These are phyloP conservation scores for Coranthus polyacanthus DNA, from an alignment of 2,797 vertebrate genomes.

Conservation along the genomic window DNA sequence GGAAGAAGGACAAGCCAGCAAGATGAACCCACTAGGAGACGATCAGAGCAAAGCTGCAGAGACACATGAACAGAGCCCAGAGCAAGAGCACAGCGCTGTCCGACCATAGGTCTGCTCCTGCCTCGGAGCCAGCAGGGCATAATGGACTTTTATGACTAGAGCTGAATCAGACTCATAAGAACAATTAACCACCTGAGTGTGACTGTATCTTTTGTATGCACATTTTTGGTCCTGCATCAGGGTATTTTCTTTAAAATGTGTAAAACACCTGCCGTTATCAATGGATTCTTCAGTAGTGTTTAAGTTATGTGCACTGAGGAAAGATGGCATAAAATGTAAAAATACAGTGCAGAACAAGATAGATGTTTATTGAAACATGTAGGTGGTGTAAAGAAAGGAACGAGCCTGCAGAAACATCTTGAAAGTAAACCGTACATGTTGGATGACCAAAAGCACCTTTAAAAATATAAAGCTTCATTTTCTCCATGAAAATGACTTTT, in stretches of 20 bases:
- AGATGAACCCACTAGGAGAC: constrained; percentile 29
- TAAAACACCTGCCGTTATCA: constrained; percentile 1
- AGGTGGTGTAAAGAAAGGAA: background rate
- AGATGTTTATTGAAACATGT: background rate
- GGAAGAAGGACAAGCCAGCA: constrained; percentile 34
- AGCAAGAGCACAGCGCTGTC: constrained; percentile 34
- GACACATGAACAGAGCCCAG: constrained; percentile 40
- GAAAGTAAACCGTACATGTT: background rate
- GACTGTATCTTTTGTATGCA: constrained; percentile 21
- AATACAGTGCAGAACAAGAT: background rate
- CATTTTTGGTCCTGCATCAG: constrained; percentile 56
- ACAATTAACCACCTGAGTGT: constrained; percentile 31
- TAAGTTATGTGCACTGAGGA: background rate
- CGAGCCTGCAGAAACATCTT: background rate
- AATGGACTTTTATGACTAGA: constrained; percentile 36
- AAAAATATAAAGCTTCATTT: no score
- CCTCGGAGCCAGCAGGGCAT: constrained; percentile 16
- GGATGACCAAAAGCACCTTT: background rate
- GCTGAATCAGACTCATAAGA: constrained; percentile 10
- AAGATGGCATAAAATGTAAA: background rate
- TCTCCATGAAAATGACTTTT: no score
- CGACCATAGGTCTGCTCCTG: constrained; percentile 37
- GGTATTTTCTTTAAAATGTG: constrained; percentile 30
- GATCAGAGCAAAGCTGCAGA: constrained; percentile 38
- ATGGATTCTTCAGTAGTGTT: background rate